These are phyloP conservation scores for Haplochromis burtoni DNA, from an alignment of 2,113 vertebrate species.

Conservation along the genomic window DNA sequence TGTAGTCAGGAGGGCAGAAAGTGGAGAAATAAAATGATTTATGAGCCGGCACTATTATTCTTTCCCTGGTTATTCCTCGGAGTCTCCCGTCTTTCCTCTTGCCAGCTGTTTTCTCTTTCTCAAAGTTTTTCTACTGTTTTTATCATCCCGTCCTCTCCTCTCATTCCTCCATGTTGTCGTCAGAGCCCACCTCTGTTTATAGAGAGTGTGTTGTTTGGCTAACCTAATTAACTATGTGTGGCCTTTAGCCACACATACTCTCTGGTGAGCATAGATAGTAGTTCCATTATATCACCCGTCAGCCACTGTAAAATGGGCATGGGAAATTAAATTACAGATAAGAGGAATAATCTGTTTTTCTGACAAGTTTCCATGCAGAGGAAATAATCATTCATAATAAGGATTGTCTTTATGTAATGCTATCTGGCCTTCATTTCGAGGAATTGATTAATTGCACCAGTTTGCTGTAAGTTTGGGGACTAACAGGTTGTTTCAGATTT, in stretches of 20 bases:
- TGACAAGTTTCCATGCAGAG: background rate
- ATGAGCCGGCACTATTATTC: slow-evolving; percentile 11
- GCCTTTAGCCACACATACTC: background rate
- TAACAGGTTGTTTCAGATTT: background rate
- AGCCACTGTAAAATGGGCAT: background rate
- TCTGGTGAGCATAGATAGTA: background rate
- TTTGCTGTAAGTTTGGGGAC: background rate
- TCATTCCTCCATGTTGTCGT: background rate
- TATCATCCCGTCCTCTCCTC: background rate
- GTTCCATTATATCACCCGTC: background rate
- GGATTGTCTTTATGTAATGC: background rate
- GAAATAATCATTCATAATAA: background rate
- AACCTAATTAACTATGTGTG: background rate
- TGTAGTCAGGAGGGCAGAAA: background rate
- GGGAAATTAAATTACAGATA: background rate
- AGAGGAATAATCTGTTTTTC: background rate
- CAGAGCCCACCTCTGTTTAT: background rate
- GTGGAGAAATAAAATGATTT: slow-evolving; percentile 17
- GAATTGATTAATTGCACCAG: background rate
- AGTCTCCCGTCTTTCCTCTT: background rate
- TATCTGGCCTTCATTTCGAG: background rate
- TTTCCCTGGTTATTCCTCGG: background rate
- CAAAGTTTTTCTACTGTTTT: background rate
- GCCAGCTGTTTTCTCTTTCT: background rate
- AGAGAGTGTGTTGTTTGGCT: background rate